phyloP scores from a whole-genome alignment of 2,888 invertebrate genomes.

The Nomada lathburiana region DNA sequence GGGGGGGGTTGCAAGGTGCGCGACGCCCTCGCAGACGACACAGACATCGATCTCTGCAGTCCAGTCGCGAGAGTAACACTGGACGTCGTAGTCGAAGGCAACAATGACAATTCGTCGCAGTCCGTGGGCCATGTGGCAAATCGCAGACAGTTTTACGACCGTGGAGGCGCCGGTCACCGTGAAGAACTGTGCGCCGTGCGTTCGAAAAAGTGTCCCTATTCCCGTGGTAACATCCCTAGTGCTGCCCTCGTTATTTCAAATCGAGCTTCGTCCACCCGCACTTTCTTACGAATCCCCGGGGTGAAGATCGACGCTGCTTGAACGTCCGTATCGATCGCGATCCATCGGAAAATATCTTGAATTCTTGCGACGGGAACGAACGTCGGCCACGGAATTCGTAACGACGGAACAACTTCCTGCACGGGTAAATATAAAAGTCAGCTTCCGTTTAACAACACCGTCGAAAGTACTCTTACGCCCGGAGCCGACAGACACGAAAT shows the following conservation, averaged over 20 bases:
- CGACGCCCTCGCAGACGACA: too few species aligned
- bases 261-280: too few species aligned
- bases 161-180: constrained; percentile 76
- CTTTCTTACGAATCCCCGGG: too few species aligned
- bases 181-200: constrained; percentile 73
- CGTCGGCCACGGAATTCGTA: neutral
- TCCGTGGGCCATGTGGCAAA: constrained; percentile 80
- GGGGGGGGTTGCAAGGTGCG: too few species aligned
- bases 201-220: constrained; percentile 48
- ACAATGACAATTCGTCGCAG: constrained; percentile 58
- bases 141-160: constrained; percentile 79
- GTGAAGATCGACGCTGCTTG: too few species aligned
- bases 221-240: too few species aligned
- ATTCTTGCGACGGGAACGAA: neutral
- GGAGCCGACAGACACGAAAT: constrained; percentile 48
- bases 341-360: too few species aligned
- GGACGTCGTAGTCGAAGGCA: constrained; percentile 16
- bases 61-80: neutral
- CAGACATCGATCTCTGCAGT: constrained; percentile 6
- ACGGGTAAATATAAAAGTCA: constrained; percentile 14
- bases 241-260: neutral
- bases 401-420: neutral
- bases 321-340: too few species aligned
- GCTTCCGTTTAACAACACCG: constrained; percentile 24
- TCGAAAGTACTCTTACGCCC: constrained; percentile 33